Conservation (phyloP, 2,888 invertebrate species). For the Troides helena region DNA sequence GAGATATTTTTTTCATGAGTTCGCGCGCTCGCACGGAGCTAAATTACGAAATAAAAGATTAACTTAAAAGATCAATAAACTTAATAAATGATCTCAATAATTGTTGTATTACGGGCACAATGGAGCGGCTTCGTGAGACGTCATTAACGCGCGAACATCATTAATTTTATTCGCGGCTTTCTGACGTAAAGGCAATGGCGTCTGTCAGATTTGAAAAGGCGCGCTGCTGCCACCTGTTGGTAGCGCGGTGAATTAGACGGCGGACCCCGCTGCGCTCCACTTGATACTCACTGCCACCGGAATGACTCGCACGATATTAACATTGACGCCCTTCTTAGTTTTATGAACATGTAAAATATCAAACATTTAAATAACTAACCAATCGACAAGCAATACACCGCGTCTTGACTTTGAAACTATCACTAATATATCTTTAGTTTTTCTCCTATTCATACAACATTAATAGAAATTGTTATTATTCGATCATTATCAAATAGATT, state of each 20-base stretch:
- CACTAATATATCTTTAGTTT: too few relatives aligned
- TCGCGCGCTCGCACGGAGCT: slow-evolving; percentile 75
- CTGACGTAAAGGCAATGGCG: slow-evolving; percentile 78
- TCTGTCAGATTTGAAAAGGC: slow-evolving; percentile 79
- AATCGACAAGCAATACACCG: slow-evolving; percentile 2
- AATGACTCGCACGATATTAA: slow-evolving; percentile 61
- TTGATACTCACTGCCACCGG: slow-evolving; percentile 70
- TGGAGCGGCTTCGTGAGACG: slow-evolving; percentile 79
- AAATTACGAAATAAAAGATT: slow-evolving; percentile 81
- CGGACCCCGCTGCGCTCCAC: slow-evolving; percentile 72
- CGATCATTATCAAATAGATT: too few relatives aligned
- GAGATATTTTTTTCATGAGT: slow-evolving; percentile 74
- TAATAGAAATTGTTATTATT: too few relatives aligned
- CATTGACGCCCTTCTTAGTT: slow-evolving; percentile 29
- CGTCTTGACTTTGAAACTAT: not conserved
- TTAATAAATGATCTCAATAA: slow-evolving; percentile 81
- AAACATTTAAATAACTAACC: slow-evolving; percentile 23
- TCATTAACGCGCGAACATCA: slow-evolving; percentile 80
- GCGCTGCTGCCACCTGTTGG: slow-evolving; percentile 78
- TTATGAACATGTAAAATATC: slow-evolving; percentile 19
- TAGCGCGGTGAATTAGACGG: slow-evolving; percentile 76
- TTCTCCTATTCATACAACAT: too few relatives aligned
- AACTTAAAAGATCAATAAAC: slow-evolving; percentile 81
- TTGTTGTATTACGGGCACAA: slow-evolving; percentile 80
- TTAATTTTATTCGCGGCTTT: slow-evolving; percentile 80